Evolutionary conservation across 2,113 vertebrate genomes (phyloP), one percentile per base, ranked within the genome.

Genomic region (Esox niger): DNA sequence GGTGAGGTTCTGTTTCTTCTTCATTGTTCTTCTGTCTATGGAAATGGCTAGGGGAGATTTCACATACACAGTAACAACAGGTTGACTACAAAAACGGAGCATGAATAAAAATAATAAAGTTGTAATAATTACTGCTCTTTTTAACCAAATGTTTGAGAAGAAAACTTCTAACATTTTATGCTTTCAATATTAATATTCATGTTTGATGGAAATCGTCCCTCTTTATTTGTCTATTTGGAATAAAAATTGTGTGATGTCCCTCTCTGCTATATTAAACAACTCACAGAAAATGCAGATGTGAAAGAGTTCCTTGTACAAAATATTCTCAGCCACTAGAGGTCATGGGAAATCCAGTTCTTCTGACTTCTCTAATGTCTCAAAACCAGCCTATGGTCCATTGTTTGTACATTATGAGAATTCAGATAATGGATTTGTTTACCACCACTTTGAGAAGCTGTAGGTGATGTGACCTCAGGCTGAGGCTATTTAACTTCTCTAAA

Each of bases 281-380:
- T 26, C 54, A 56, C 26, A 56, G 1, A 8, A 0, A 56, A 56
- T 52, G 47, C 1, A 52, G n/a, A 49, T 21, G 47, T 49, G 9
- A 38, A 38, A 38, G 9, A 20, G 46, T 49, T 49, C 15, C 47
- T n/a, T 20, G 6, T 15, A 20, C 47, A 49, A 49, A 56, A 56
- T 56, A 25, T 56, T 15, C n/a, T 56, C 54, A 56, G 25, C 23
- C 54, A 56, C 54, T 23, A 56, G 54, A 56, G 25, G 54, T 56
- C 54, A 2, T 56, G 35, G 35, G 13, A 15, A 0, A 2, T 23
- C 6, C 8, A 23, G 13, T 49, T 49, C 4, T 20, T 49, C n/a
- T 21, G 47, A 49, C 17, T 49, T 49, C 47, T 49, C 20, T 49
- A 20, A 10, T 38, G 35, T 38, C 11, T 38, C 13, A 15, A 43